Base-by-base conservation (phyloP, 2,797 vertebrate species). In the Percopsis omiscomaycus region DNA sequence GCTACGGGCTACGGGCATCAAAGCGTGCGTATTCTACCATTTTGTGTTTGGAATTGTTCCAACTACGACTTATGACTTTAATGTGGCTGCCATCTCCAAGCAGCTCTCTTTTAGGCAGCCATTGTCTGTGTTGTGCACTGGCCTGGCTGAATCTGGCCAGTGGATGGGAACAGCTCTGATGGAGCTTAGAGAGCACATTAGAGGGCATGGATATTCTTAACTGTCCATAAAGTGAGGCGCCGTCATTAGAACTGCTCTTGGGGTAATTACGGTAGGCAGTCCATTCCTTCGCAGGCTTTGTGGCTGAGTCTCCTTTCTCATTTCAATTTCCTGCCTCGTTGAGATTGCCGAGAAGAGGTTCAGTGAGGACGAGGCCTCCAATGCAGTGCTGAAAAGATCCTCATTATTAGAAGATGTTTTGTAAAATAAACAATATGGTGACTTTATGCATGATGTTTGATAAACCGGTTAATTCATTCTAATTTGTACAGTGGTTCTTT, bases 251-350 rank as follows among this genome's bases (percentile, higher is more conserved):
- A 86, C 66, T 80, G 78, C 81, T 85, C 83, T 84, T 64, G 65
- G 75, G 71, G 76, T 90, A 90, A 91, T 91, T 89, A 87, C 55
- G 69, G 82, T 75, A 62, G 81, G 80, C 86, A 84, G 81, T 80
- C 81, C 86, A 75, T 80, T 37, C 80, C 72, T 82, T 67, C 28
- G 51, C 75, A 71, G 77, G 72, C 76, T 81, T 71, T 73, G 84
- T 59, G 71, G 74, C 63, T 67, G 74, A 85, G 80, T 84, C 73
- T 64, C 71, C 83, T 71, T 77, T 77, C 77, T 77, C 68, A 74
- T 85, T 89, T 88, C 88, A 91, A 90, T 90, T 91, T 90, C 86
- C 84, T 89, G 86, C 81, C 85, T 89, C 61, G 76, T 81, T 87
- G 82, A 86, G 84, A 79, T 90, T 73, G 74, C 79, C 73, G 55